Evolutionary conservation across 2,888 invertebrate species (phyloP).

Genomic region (Sesamia inferens): DNA sequence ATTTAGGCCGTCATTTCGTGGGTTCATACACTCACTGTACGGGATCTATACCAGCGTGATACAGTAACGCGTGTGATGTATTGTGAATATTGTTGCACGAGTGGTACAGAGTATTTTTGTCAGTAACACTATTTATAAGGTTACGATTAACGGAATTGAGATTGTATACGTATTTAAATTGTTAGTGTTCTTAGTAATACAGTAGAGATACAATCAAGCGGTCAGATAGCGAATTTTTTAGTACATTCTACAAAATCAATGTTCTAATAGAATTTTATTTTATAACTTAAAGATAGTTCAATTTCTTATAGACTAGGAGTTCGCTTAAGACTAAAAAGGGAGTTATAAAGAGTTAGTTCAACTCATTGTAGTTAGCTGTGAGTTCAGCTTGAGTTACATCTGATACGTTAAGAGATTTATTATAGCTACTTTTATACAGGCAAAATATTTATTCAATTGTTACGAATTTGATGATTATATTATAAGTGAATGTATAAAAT

Average conservation of each 20-base stretch:
- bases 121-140: not conserved
- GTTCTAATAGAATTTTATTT: constrained; percentile 29
- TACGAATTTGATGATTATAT: constrained; percentile 7
- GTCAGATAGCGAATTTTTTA: not conserved
- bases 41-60: not conserved
- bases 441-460: constrained; percentile 16
- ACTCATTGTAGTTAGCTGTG: not conserved
- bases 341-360: constrained; percentile 52
- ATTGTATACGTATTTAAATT: not conserved
- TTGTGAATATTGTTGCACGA: not conserved
- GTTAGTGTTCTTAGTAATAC: constrained; percentile 2
- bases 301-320: constrained; percentile 64
- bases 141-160: not conserved
- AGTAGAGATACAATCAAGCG: constrained; percentile 10
- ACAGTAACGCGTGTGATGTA: constrained; percentile 6
- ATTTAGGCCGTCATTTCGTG: constrained; percentile 22
- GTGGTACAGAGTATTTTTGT: not conserved
- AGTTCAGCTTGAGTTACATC: constrained; percentile 11
- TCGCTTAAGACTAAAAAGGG: constrained; percentile 56
- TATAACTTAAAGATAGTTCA: constrained; percentile 43
- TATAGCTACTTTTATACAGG: constrained; percentile 35
- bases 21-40: constrained; percentile 1
- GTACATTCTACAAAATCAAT: constrained; percentile 16
- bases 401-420: constrained; percentile 19
- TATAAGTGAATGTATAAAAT: not conserved